Evolutionary conservation across 2,797 vertebrate genomes (phyloP), one percentile per base, ranked within the genome.

Genomic region (Phoeniculus purpureus): DNA sequence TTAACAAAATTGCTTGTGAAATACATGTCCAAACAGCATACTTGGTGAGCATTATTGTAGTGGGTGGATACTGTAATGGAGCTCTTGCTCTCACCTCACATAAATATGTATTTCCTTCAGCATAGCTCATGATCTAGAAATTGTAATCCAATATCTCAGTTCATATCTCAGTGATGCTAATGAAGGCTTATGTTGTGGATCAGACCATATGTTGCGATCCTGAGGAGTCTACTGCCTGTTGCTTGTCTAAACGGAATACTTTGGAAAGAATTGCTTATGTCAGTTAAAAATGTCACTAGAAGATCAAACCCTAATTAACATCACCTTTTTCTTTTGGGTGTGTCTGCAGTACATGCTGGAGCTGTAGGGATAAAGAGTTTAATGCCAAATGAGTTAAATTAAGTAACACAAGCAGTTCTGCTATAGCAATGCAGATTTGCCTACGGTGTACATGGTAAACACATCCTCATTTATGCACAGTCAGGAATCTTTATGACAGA

Each of bases 401-500:
- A 65, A 88, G 59, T 72, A 52, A 65, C 20, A 55, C 3, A 31
- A 66, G 26, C 15, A 81, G 15, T 81, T 92, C 32, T 67, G 29
- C n/a, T n/a, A 10, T 3, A 56, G 26, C 9, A 86, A 21, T 66
- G 58, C 11, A 66, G 75, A 85, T 89, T 88, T 93, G 9, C 48
- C 62, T 32, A 3, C 32, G 54, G 23, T 70, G 23, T 7, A 29
- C 6, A 2, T 34, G 26, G 26, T 86, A 90, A 92, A 92, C 26
- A 51, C 19, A 27, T 50, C 26, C 52, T 74, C 54, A 73, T 81
- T 84, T 89, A 90, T 85, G 56, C 75, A 76, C 4, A 68, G 32
- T 79, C 72, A 94, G 64, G 67, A 82, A 94, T 79, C 68, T 73
- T 82, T 86, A 58, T 86, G 81, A 88, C 1, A 8, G 60, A 67